Conservation (phyloP, 2,888 invertebrate genomes). For the Trachelus iudaicus region DNA sequence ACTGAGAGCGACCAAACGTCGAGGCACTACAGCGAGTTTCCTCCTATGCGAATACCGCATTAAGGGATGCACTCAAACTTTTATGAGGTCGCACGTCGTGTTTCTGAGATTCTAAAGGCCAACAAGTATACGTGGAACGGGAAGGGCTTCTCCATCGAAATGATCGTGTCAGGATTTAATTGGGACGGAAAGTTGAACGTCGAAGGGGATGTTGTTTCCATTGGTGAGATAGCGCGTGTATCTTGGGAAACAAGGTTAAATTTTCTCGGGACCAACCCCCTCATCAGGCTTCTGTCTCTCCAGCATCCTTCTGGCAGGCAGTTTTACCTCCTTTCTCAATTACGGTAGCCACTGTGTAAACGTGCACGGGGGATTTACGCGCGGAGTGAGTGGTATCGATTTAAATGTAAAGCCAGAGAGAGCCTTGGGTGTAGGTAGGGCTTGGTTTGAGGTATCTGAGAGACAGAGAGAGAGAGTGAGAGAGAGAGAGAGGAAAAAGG, state of each 20-base stretch:
- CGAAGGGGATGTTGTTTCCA: background rate
- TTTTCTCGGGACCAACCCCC: background rate
- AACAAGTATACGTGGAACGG: background rate
- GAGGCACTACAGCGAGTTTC: conserved; percentile 20
- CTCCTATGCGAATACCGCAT: conserved; percentile 35
- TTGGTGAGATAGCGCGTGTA: background rate
- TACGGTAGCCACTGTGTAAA: background rate
- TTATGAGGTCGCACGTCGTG: conserved; percentile 19
- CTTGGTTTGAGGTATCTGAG: background rate
- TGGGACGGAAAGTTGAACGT: background rate
- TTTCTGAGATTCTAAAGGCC: background rate
- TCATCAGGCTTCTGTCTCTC: background rate
- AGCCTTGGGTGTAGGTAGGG: background rate
- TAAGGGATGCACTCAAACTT: conserved; percentile 40
- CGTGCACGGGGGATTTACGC: background rate
- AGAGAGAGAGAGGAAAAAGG: conserved; percentile 2
- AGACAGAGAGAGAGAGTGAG: background rate
- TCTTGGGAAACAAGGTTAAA: background rate
- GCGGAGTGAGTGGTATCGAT: conserved; percentile 20
- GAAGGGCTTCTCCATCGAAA: background rate
- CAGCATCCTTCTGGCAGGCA: background rate
- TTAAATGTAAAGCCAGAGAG: conserved; percentile 18
- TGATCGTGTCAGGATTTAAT: background rate
- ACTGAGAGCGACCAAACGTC: background rate
- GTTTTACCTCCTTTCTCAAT: conserved; percentile 3